Evolutionary conservation across 2,113 vertebrate genomes (phyloP), one percentile per base, ranked within the genome.

Genomic region (Malaclemys terrapin): DNA sequence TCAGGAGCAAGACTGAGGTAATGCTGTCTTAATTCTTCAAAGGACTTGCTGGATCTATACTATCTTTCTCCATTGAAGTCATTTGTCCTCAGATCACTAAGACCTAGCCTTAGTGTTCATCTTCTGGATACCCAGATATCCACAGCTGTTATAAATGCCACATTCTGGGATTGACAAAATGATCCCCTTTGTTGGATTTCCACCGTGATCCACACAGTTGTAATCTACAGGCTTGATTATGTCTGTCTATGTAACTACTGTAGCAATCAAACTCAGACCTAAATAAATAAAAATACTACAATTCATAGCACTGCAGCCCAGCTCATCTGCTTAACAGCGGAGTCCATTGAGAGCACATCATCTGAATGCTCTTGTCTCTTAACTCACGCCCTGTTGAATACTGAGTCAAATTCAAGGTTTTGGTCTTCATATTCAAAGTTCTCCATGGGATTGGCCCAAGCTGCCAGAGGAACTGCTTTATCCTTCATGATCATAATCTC

Each of bases 1-100:
- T 90, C 20, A 19, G 75, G 82, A 69, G 85, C 75, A 95, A 92
- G 4, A 85, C 35, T 88, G 92, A 92, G 69, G 42, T 82, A 65
- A 59, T 72, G 76, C 29, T 89, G 31, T 57, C 79, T 85, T 1
- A 0, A 14, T 53, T 88, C 50, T 62, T 90, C 52, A 69, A 80
- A 88, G 82, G 88, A 85, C 79, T 65, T 80, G 29, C 8, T 42
- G 50, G 27, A 88, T 86, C 35, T 52, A 38, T 76, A 82, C 56
- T 88, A 89, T 85, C 50, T 53, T 59, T 85, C 88, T 80, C n/a
- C 62, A 29, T 24, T 89, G 59, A 90, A 57, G 82, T 83, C 1
- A 69, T 94, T 91, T 91, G 50, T 29, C 24, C 25, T 91, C 49
- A 69, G 25, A 25, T 84, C 75, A 78, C 62, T 65, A 87, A 89